Evolutionary conservation across 2,888 invertebrate genomes (phyloP).

Genomic region (Hecatera dysodea): DNA sequence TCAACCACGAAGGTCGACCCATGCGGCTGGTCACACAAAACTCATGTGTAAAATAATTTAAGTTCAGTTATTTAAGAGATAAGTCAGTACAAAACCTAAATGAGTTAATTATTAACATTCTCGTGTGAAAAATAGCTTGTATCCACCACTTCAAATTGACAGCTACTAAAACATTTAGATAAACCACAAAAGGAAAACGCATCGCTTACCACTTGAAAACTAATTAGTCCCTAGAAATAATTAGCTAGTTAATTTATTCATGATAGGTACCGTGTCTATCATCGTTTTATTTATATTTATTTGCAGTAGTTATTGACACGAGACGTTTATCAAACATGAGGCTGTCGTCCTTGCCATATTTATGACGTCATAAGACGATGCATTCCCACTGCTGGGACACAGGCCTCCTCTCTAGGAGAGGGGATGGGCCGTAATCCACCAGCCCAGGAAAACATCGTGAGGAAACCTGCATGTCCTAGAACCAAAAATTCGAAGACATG

Average conservation of each 20-base stretch:
- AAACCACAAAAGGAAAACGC: not conserved
- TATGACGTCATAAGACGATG: conserved; percentile 50
- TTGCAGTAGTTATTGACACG: conserved; percentile 29
- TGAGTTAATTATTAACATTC: too few species aligned
- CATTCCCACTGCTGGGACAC: too few species aligned
- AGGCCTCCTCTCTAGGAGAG: too few species aligned
- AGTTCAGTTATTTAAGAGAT: too few species aligned
- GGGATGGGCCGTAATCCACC: too few species aligned
- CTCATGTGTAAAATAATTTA: too few species aligned
- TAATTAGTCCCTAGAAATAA: conserved; percentile 17
- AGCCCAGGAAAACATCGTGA: too few species aligned
- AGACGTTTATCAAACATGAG: conserved; percentile 23
- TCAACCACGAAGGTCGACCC: too few species aligned
- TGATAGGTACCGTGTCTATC: not conserved
- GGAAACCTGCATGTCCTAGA: too few species aligned
- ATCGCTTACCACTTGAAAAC: conserved; percentile 3
- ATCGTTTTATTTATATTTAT: conserved; percentile 21
- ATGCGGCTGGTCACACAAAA: too few species aligned
- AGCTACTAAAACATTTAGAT: not conserved
- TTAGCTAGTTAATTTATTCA: conserved; percentile 38
- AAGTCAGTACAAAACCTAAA: not conserved
- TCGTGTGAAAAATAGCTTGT: not conserved
- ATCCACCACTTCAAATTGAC: not conserved
- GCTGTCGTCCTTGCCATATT: conserved; percentile 46
- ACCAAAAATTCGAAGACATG: too few species aligned